Evolutionary conservation across 2,888 invertebrate genomes (phyloP).

Genomic region (Dugesia japonica): DNA sequence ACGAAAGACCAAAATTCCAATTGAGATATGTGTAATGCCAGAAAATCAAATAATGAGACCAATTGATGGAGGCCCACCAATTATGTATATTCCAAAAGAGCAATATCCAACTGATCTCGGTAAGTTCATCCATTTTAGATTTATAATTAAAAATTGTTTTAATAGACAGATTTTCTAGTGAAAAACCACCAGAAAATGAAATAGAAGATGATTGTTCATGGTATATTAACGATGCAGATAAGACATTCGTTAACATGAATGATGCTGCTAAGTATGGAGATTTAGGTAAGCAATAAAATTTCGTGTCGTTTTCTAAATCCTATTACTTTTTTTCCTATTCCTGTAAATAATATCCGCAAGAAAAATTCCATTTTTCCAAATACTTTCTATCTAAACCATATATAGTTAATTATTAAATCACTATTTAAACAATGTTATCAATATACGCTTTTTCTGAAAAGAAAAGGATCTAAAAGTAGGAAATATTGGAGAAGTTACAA

Average conservation of each 20-base stretch:
- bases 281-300: constrained; percentile 34
- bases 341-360: no score
- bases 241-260: constrained; percentile 43
- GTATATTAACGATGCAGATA: constrained; percentile 42
- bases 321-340: no score
- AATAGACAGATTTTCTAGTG: constrained; percentile 41
- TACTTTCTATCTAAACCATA: no score
- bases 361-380: no score
- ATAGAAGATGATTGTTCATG: constrained; percentile 46
- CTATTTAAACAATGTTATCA: no score
- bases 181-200: constrained; percentile 44
- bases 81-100: constrained; percentile 42
- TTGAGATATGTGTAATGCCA: constrained; percentile 45
- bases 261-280: constrained; percentile 45
- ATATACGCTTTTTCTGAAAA: no score
- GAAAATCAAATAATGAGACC: constrained; percentile 41
- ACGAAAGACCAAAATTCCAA: constrained; percentile 45
- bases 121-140: not conserved
- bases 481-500: no score
- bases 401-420: no score
- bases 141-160: not conserved
- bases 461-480: no score
- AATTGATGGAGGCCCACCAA: constrained; percentile 44
- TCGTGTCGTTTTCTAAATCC: not conserved
- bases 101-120: constrained; percentile 45